Evolutionary conservation across 2,797 vertebrate genomes (phyloP).

Genomic region (Cynodonichthys magdalenae): DNA sequence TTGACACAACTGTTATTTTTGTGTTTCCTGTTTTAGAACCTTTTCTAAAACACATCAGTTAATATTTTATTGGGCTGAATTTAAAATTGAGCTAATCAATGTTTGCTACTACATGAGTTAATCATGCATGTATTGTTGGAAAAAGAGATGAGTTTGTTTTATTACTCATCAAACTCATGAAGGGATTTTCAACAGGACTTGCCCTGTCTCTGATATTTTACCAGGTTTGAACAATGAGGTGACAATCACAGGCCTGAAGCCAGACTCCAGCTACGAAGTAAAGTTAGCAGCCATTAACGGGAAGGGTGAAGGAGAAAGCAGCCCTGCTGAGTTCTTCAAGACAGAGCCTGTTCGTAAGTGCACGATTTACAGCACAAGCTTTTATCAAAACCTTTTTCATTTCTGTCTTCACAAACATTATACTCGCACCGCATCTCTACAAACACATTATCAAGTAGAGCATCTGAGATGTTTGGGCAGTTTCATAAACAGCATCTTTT

Average conservation of each 20-base stretch:
- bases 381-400: slow-evolving; percentile 17
- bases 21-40: slow-evolving; percentile 12
- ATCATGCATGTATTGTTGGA: slow-evolving; percentile 50
- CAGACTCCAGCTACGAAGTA: slow-evolving; percentile 89
- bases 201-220: slow-evolving; percentile 38
- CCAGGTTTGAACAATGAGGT: slow-evolving; percentile 81
- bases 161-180: slow-evolving; percentile 36
- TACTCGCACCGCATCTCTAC: slow-evolving; percentile 2
- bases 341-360: slow-evolving; percentile 97
- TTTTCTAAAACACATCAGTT: slow-evolving; percentile 45
- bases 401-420: slow-evolving; percentile 14
- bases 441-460: slow-evolving; percentile 14
- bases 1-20: slow-evolving; percentile 25
- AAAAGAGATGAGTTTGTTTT: slow-evolving; percentile 41
- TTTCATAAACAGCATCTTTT: slow-evolving; percentile 21
- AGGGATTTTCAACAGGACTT: slow-evolving; percentile 38
- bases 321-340: slow-evolving; percentile 85
- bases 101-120: slow-evolving; percentile 37
- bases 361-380: slow-evolving; percentile 10
- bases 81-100: slow-evolving; percentile 40
- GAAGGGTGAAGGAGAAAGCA: slow-evolving; percentile 93
- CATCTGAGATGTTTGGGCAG: slow-evolving; percentile 10
- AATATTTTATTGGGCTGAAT: slow-evolving; percentile 44
- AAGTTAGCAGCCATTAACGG: slow-evolving; percentile 94
- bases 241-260: slow-evolving; percentile 89